Evolutionary conservation across 2,888 invertebrate species (phyloP).

Genomic region (Clunio marinus): DNA sequence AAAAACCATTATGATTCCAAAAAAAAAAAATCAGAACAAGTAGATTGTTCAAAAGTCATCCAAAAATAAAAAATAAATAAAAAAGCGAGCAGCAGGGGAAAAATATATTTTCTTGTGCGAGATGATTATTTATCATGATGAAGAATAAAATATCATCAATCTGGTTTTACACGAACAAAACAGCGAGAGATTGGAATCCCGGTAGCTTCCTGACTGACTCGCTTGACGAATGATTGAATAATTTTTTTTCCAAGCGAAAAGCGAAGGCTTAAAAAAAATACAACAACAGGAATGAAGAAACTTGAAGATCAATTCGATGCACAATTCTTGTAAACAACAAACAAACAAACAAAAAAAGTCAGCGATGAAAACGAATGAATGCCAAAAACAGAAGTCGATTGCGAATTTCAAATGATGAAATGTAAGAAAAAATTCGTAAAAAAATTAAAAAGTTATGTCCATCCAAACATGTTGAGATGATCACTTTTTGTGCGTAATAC

Average conservation of each 20-base stretch:
- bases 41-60: neutral
- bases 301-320: neutral
- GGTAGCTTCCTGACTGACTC: slow-evolving; percentile 22
- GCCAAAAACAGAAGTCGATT: slow-evolving; percentile 21
- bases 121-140: slow-evolving; percentile 37
- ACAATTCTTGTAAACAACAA: neutral
- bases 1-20: slow-evolving; percentile 31
- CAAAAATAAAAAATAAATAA: slow-evolving; percentile 8
- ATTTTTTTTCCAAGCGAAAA: neutral
- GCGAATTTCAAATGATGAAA: slow-evolving; percentile 20
- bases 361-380: slow-evolving; percentile 17
- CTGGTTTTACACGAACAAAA: slow-evolving; percentile 36
- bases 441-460: slow-evolving; percentile 30
- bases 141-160: slow-evolving; percentile 20
- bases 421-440: neutral
- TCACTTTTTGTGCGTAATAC: slow-evolving; percentile 37
- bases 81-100: neutral
- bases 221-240: slow-evolving; percentile 37
- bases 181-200: slow-evolving; percentile 15
- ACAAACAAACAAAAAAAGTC: neutral
- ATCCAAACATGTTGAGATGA: slow-evolving; percentile 33
- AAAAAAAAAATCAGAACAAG: neutral
- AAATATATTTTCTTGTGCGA: slow-evolving; percentile 33
- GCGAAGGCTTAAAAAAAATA: neutral
- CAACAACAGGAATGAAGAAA: neutral